Evolutionary conservation across 2,888 invertebrate genomes (phyloP).

Genomic region (Cosmia trapezina): DNA sequence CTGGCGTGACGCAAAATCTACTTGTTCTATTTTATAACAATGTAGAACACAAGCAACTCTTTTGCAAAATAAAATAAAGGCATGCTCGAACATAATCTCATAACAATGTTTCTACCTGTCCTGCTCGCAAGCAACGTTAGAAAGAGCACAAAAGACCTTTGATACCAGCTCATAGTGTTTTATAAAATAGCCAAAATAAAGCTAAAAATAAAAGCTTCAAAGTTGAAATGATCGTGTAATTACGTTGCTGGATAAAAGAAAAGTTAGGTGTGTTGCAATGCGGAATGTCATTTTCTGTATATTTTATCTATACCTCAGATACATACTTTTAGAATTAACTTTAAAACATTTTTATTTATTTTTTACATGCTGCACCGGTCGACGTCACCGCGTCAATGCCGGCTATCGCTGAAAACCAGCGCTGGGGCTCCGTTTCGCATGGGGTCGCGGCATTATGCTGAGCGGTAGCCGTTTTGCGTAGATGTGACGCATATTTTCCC

Average conservation of each 20-base stretch:
- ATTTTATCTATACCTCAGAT: too few relatives aligned
- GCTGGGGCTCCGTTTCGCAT: too few relatives aligned
- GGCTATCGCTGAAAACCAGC: too few relatives aligned
- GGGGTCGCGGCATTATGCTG: too few relatives aligned
- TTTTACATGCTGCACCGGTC: too few relatives aligned
- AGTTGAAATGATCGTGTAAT: conserved; percentile 34
- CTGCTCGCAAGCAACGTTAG: background rate
- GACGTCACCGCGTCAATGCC: too few relatives aligned
- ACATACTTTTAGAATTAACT: too few relatives aligned
- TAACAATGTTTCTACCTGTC: conserved; percentile 7
- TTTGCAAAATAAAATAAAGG: background rate
- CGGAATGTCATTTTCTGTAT: too few relatives aligned
- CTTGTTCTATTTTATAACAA: background rate
- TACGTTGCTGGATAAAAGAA: conserved; percentile 32
- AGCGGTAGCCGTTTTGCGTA: too few relatives aligned
- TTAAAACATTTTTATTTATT: too few relatives aligned
- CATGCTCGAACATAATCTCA: conserved; percentile 23
- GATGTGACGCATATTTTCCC: too few relatives aligned
- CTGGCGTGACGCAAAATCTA: background rate
- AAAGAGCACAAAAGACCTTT: conserved; percentile 26
- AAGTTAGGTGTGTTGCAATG: conserved; percentile 3
- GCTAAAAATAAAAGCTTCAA: conserved; percentile 29
- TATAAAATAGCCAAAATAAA: conserved; percentile 33
- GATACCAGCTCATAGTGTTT: conserved; percentile 30
- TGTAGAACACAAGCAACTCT: background rate